A percentile compares a stretch with the other conserved stretches of the same genome.
These are phyloP conservation scores for Bucorvus abyssinicus DNA, from an alignment of 2,797 vertebrate genomes.

Conservation along the genomic window DNA sequence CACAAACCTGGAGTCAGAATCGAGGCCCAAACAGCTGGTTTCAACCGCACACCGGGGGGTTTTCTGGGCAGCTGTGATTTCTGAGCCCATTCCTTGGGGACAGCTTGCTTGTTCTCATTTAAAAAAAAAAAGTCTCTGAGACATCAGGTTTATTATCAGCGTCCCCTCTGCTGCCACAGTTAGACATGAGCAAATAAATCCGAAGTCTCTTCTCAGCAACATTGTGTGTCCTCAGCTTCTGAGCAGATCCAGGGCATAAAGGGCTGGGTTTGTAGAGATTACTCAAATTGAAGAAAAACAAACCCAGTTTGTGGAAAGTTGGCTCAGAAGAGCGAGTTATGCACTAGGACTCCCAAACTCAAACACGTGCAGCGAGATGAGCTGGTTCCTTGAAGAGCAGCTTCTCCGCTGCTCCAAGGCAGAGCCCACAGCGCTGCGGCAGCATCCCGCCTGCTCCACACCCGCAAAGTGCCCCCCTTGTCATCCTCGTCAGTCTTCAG, in stretches of 20 bases:
- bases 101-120: background rate
- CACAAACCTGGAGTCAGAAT: background rate
- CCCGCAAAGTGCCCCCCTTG: background rate
- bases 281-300: background rate
- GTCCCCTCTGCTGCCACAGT: background rate
- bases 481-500: background rate
- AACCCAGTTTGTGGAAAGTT: background rate
- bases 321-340: background rate
- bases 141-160: background rate
- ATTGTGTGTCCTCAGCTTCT: background rate
- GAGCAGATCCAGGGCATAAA: background rate
- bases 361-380: background rate
- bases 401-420: background rate
- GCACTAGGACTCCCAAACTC: background rate
- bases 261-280: background rate
- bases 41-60: background rate
- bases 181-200: background rate
- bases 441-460: rapidly evolving
- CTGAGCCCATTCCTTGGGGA: background rate
- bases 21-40: background rate
- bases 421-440: background rate
- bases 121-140: background rate
- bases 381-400: background rate
- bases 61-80: background rate
- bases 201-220: background rate